Evolutionary conservation across 53 echinoderm and acorn worm genomes (phyloP).

Genomic region (Astropecten irregularis): DNA sequence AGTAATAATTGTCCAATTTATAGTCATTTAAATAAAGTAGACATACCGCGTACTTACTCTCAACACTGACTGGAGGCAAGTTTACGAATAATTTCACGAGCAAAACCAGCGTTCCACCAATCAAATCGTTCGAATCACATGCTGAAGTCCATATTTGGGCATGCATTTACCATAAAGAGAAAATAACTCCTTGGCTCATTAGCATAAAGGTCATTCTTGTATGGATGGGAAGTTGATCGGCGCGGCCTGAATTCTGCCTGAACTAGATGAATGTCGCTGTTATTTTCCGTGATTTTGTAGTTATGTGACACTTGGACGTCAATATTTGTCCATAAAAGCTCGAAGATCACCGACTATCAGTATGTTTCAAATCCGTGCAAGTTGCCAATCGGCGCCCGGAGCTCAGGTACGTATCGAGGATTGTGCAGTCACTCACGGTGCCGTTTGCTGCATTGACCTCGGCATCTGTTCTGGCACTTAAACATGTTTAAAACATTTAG

Average conservation of each 20-base stretch:
- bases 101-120: constrained; percentile 41
- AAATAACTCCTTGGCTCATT: too few relatives aligned
- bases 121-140: constrained; percentile 49
- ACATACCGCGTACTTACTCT: too few relatives aligned
- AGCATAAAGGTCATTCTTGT: not conserved
- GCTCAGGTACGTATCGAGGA: constrained; percentile 41
- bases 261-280: too few relatives aligned
- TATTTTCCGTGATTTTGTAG: too few relatives aligned
- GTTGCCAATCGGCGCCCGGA: constrained; percentile 35
- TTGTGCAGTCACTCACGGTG: too few relatives aligned
- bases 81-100: constrained; percentile 31
- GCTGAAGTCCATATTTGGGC: constrained; percentile 48
- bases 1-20: not conserved
- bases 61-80: constrained; percentile 19
- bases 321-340: too few relatives aligned
- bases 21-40: too few relatives aligned
- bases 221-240: not conserved
- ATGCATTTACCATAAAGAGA: too few relatives aligned
- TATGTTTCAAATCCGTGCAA: constrained; percentile 39
- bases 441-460: too few relatives aligned
- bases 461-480: too few relatives aligned
- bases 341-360: not conserved
- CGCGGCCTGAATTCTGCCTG: too few relatives aligned
- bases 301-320: not conserved
- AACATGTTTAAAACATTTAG: too few relatives aligned